These are phyloP conservation scores for Chrysoperla carnea DNA, from an alignment of 1,140 invertebrate species.

Conservation along the genomic window DNA sequence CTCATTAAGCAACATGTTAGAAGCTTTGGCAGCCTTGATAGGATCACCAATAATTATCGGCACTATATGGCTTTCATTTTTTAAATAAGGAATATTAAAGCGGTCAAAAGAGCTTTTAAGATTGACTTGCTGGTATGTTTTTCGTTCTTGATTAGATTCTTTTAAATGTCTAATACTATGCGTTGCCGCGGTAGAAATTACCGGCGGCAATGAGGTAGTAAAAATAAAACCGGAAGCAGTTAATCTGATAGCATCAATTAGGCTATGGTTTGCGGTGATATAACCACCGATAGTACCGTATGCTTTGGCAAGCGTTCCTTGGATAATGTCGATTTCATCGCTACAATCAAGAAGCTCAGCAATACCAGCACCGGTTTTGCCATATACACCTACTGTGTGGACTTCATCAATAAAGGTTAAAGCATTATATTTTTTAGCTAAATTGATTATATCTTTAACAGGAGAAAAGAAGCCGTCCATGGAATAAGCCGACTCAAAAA, in stretches of 20 bases:
- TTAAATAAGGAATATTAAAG: constrained; percentile 67
- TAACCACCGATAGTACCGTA: constrained; percentile 98
- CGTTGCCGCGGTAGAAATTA: constrained; percentile 68
- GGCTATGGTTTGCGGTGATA: constrained; percentile 37
- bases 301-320: constrained; percentile 92
- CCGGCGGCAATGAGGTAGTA: constrained; percentile 89
- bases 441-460: constrained; percentile 66
- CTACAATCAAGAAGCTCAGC: constrained; percentile 74
- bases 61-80: constrained; percentile 92
- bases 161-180: constrained; percentile 67
- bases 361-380: constrained; percentile 82
- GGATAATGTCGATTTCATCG: constrained; percentile 89
- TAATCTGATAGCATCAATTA: constrained; percentile 87
- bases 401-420: constrained; percentile 96
- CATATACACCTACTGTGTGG: constrained; percentile 94
- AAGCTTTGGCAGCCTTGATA: constrained; percentile 55
- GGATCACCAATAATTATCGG: constrained; percentile 87
- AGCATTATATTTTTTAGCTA: constrained; percentile 83
- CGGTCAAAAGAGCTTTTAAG: constrained; percentile 71
- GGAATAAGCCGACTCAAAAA: constrained; percentile 98
- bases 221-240: constrained; percentile 96
- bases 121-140: constrained; percentile 67
- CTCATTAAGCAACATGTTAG: constrained; percentile 65
- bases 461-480: constrained; percentile 96
- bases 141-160: constrained; percentile 65